Evolutionary conservation across 2,797 vertebrate genomes (phyloP), one percentile per base, ranked within the genome.

Genomic region (Pogonophryne albipinna): DNA sequence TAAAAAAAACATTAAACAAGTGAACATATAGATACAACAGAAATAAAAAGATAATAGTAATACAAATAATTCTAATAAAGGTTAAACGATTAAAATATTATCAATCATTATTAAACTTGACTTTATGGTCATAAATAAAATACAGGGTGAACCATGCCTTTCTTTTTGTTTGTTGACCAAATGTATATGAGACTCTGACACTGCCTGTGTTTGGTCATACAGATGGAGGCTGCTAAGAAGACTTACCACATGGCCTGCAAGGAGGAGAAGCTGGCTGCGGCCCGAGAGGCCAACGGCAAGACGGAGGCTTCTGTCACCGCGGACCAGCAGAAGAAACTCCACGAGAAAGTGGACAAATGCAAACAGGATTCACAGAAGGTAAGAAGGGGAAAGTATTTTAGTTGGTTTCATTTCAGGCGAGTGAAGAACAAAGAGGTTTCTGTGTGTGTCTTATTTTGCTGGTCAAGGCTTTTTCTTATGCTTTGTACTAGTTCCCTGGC

Each of bases 301-400:
- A 94, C 95, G 0, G 98, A 99, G 78, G 97, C 97, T 75, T 97
- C 97, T 0, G 96, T 97, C 88, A 97, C 97, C 0, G 88, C 95
- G 0, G 98, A 99, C 89, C 98, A 99, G 92, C 97, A 98, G 93
- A 99, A 98, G 95, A 99, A 99, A 71, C 96, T 99, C 58, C 97
- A 98, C 77, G 98, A 99, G 93, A 99, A 99, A 89, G 96, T 98
- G 89, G 98, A 99, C 84, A 99, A 98, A 87, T 99, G 98, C 95
- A 98, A 97, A 93, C 96, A 97, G 74, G 98, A 99, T 0, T 83
- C 93, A 63, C 97, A 96, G 87, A 99, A 99, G 97, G 98, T 99
- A 80, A 77, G 65, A 12, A 45, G 13, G 47, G 44, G 67, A 63
- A 52, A 52, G 10, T 15, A 3, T 46, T 44, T 46, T 10, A 4